Percentiles rank a stretch among this genome's conserved stretches.
phyloP scores from a whole-genome alignment of 2,888 invertebrate species.

The Alsophila aescularia region DNA sequence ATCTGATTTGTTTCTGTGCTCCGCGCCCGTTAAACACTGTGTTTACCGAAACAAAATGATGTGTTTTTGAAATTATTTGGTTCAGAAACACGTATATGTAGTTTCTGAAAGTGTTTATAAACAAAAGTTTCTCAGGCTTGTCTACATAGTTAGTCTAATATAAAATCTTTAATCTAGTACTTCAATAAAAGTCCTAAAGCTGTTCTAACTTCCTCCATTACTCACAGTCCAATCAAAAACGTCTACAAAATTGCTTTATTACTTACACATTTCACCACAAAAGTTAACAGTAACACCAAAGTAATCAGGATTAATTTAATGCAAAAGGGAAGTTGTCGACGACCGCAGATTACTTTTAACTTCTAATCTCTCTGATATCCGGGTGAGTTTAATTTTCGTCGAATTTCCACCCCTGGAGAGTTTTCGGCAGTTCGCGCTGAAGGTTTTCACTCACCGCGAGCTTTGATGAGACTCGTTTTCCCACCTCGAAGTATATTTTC shows the following conservation, averaged over 20 bases:
- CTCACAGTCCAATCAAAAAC: constrained; percentile 2
- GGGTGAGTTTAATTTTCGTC: constrained; percentile 59
- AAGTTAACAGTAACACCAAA: constrained; percentile 19
- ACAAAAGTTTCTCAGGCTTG: too few species aligned
- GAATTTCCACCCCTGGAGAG: constrained; percentile 54
- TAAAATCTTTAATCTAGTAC: too few species aligned
- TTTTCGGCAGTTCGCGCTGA: constrained; percentile 44
- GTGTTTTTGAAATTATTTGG: too few species aligned
- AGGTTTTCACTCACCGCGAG: constrained; percentile 4
- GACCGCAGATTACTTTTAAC: constrained; percentile 62
- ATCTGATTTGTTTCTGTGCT: too few species aligned
- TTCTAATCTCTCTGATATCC: constrained; percentile 58
- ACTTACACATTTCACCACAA: constrained; percentile 16
- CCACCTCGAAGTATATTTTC: too few species aligned
- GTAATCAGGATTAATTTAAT: constrained; percentile 27
- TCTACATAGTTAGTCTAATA: too few species aligned
- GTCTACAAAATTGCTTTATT: constrained; percentile 10
- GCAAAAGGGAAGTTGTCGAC: constrained; percentile 47
- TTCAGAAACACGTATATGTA: too few species aligned
- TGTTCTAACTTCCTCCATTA: neutral
- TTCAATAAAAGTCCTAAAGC: neutral
- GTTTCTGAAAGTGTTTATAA: too few species aligned
- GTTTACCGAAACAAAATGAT: too few species aligned
- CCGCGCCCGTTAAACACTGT: too few species aligned
- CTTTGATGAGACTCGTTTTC: neutral